These are phyloP conservation scores for Petaurus breviceps DNA, from an alignment of 2,113 vertebrate species.

Conservation along the genomic window DNA sequence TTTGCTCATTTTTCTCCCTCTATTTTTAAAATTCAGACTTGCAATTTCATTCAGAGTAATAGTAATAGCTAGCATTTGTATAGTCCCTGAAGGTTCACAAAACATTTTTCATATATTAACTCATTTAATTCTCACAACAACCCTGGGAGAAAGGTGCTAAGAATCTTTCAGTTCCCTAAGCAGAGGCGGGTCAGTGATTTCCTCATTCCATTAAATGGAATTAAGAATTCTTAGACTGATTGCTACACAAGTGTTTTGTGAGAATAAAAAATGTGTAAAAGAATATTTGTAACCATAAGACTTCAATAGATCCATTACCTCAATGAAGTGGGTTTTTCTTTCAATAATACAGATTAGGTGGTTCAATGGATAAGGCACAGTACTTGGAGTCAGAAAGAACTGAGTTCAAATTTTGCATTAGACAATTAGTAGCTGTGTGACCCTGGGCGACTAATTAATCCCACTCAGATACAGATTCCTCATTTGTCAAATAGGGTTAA, in stretches of 20 bases:
- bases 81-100: background rate
- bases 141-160: background rate
- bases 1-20: background rate
- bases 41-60: background rate
- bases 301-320: background rate
- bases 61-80: background rate
- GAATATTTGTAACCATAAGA: background rate
- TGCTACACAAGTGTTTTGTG: background rate
- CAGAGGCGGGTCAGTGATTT: background rate
- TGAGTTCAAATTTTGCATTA: background rate
- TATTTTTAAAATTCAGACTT: background rate
- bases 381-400: background rate
- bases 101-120: background rate
- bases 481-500: background rate
- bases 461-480: background rate
- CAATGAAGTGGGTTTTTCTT: background rate
- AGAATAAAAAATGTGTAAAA: background rate
- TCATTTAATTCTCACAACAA: background rate
- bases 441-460: background rate
- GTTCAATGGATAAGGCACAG: too few relatives aligned
- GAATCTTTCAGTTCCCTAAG: background rate
- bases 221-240: background rate
- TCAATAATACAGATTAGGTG: background rate
- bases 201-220: background rate
- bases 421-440: background rate